These are phyloP conservation scores for Corythaeola cristata DNA, from an alignment of 2,113 vertebrate species.

Conservation along the genomic window DNA sequence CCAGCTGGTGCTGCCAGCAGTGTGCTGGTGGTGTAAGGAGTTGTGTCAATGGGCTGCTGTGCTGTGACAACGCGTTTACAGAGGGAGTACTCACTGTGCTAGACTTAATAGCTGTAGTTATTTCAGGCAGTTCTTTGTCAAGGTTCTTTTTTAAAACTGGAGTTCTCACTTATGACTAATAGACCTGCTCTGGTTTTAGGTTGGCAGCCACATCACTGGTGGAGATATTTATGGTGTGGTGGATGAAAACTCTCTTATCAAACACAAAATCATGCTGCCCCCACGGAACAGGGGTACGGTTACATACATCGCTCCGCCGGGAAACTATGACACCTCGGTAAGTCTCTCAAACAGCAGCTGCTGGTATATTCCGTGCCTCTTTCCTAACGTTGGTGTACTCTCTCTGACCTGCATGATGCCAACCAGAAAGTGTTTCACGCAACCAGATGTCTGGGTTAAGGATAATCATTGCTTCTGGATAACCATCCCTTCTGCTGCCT, in stretches of 20 bases:
- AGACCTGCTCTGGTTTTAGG: constrained; percentile 71
- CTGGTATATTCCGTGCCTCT: neutral
- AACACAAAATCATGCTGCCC: constrained; percentile 96
- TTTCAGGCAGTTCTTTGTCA: neutral
- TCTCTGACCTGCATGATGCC: neutral
- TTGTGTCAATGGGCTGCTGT: neutral
- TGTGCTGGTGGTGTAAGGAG: neutral
- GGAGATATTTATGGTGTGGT: constrained; percentile 95
- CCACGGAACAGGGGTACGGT: constrained; percentile 92
- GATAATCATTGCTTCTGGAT: neutral
- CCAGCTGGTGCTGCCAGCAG: neutral
- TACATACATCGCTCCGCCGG: constrained; percentile 92
- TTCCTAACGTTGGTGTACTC: neutral
- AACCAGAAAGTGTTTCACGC: neutral
- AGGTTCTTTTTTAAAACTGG: neutral
- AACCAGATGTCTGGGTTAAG: neutral
- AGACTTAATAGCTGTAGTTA: neutral
- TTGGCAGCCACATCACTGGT: constrained; percentile 95
- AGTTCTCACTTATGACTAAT: neutral
- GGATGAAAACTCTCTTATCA: constrained; percentile 94
- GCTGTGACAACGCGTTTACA: neutral
- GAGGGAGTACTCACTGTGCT: neutral
- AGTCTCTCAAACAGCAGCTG: constrained; percentile 60
- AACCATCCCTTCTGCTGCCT: neutral
- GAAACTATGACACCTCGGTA: constrained; percentile 90